Conservation (phyloP, 2,888 invertebrate genomes). For the Drosophila kuntzei region DNA sequence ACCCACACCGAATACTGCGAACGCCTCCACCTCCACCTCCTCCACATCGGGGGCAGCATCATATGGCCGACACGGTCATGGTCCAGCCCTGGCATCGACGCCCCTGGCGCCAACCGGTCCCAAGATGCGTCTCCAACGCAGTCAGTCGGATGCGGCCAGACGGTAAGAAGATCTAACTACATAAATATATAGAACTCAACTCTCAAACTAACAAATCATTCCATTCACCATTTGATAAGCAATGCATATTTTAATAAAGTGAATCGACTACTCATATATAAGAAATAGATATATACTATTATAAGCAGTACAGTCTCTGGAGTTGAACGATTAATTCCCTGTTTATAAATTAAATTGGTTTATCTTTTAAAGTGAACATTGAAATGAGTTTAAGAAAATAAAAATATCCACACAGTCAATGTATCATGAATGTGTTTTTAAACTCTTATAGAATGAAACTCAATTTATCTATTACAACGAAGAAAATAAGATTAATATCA, state of each 20-base stretch:
- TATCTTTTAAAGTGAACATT: background rate
- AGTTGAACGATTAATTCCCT: background rate
- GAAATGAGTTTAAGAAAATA: no score
- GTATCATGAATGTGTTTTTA: no score
- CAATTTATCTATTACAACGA: no score
- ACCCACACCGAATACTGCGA: constrained; percentile 81
- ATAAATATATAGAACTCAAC: background rate
- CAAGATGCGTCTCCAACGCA: constrained; percentile 81
- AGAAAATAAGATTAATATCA: no score
- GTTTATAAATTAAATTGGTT: background rate
- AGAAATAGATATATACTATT: background rate
- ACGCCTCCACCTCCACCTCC: constrained; percentile 61
- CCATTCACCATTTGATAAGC: background rate
- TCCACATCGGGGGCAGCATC: constrained; percentile 26
- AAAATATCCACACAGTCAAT: no score
- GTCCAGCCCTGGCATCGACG: constrained; percentile 63
- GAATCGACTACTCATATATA: background rate
- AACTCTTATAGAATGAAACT: no score
- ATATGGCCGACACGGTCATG: constrained; percentile 51
- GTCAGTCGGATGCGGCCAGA: constrained; percentile 83
- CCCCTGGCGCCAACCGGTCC: constrained; percentile 63
- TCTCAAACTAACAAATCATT: background rate
- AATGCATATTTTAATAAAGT: background rate
- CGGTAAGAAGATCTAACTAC: constrained; percentile 75
- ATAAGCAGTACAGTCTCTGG: background rate